Percentiles rank a stretch among this genome's conserved stretches.
These are phyloP conservation scores for Scrobipalpa atriplicella DNA, from an alignment of 2,888 invertebrate species.

Conservation along the genomic window DNA sequence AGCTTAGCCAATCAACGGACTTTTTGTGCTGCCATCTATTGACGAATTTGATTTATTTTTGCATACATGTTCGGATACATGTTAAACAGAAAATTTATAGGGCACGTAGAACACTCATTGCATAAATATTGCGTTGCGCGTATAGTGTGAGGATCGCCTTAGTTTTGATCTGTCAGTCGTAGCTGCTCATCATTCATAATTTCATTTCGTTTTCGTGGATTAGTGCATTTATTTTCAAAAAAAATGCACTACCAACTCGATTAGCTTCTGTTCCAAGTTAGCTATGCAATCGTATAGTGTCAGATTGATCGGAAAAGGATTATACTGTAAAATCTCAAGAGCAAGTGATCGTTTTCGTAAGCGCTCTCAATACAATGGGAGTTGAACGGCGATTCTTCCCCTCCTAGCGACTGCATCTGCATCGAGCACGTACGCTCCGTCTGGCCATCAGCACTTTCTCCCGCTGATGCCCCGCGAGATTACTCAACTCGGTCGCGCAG, in stretches of 20 bases:
- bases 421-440: slow-evolving; percentile 53
- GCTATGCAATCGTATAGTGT: not conserved
- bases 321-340: not conserved
- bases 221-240: slow-evolving; percentile 47
- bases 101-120: no score
- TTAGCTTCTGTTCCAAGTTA: slow-evolving; percentile 23
- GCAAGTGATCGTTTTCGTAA: slow-evolving; percentile 29
- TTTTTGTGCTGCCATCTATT: slow-evolving; percentile 5
- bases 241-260: slow-evolving; percentile 42
- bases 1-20: not conserved
- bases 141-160: no score
- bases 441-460: slow-evolving; percentile 73
- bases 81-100: no score
- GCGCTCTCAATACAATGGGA: slow-evolving; percentile 47
- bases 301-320: not conserved
- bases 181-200: slow-evolving; percentile 37
- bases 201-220: slow-evolving; percentile 41
- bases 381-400: slow-evolving; percentile 50
- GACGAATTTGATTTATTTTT: not conserved
- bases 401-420: slow-evolving; percentile 63
- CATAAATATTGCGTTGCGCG: no score
- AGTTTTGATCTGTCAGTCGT: slow-evolving; percentile 39
- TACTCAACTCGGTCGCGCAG: slow-evolving; percentile 72
- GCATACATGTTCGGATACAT: not conserved
- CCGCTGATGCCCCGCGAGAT: slow-evolving; percentile 69